phyloP scores from a whole-genome alignment of 2,888 invertebrate genomes.

The Polydrusus pterygomalis region DNA sequence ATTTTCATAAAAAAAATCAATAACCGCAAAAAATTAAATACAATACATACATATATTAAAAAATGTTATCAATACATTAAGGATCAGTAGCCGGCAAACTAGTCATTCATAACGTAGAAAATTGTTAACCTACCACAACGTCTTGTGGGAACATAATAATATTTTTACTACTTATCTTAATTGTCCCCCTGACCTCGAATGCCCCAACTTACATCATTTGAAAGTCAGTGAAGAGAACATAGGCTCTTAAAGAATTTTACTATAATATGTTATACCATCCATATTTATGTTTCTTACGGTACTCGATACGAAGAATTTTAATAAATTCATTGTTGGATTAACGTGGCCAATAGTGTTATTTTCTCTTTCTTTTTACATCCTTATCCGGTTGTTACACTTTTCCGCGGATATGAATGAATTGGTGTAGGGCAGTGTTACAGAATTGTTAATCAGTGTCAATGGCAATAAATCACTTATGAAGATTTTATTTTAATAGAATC shows the following conservation, averaged over 20 bases:
- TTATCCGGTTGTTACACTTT: constrained; percentile 50
- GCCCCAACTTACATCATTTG: constrained; percentile 20
- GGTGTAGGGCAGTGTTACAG: neutral
- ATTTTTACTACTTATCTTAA: constrained; percentile 8
- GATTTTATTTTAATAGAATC: neutral
- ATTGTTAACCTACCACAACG: constrained; percentile 18
- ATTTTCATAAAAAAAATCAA: too few species aligned
- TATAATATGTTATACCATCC: constrained; percentile 1
- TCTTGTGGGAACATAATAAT: neutral
- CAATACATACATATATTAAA: too few species aligned
- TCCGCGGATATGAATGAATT: constrained; percentile 30
- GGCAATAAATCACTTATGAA: neutral
- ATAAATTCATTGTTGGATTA: constrained; percentile 19
- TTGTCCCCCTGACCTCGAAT: constrained; percentile 24
- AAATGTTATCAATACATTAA: too few species aligned
- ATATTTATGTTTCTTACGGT: neutral
- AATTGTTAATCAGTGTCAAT: neutral
- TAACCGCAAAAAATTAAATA: too few species aligned
- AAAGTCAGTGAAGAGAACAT: constrained; percentile 22
- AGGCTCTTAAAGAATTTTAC: constrained; percentile 8
- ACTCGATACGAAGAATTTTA: constrained; percentile 11
- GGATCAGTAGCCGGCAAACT: neutral
- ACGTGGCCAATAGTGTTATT: constrained; percentile 12
- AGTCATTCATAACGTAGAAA: neutral
- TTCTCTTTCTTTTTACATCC: constrained; percentile 35